Evolutionary conservation across 2,797 vertebrate genomes (phyloP).

Genomic region (Enteromius mattozi): DNA sequence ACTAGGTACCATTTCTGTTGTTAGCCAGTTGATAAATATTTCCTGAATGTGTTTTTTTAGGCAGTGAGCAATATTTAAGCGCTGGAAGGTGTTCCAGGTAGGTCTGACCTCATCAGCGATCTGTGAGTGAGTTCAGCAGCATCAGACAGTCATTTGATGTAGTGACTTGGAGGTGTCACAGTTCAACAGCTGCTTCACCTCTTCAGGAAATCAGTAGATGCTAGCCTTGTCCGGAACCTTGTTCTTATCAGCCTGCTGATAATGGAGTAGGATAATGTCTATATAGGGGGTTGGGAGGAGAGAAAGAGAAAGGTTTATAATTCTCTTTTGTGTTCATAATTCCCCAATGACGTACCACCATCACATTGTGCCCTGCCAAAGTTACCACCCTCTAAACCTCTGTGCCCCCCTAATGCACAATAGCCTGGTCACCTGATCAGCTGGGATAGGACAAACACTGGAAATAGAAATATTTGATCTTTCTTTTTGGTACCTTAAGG

Average conservation of each 20-base stretch:
- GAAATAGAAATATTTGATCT: conserved; percentile 47
- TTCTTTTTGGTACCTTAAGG: background rate
- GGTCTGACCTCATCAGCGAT: conserved; percentile 32
- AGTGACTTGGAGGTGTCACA: conserved; percentile 27
- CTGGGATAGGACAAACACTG: conserved; percentile 37
- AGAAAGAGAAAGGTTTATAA: background rate
- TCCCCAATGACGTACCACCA: conserved; percentile 3
- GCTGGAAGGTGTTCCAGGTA: conserved; percentile 31
- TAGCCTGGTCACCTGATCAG: conserved; percentile 33
- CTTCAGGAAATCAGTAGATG: conserved; percentile 50
- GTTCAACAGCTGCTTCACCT: conserved; percentile 53
- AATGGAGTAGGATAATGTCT: background rate
- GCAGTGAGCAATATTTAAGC: conserved; percentile 35
- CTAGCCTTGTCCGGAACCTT: conserved; percentile 36
- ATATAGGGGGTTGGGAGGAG: background rate
- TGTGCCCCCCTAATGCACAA: conserved; percentile 21
- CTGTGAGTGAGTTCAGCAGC: conserved; percentile 23
- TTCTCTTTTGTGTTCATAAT: conserved; percentile 15
- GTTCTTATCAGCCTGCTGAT: conserved; percentile 28
- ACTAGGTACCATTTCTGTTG: conserved; percentile 35
- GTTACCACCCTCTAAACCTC: conserved; percentile 32
- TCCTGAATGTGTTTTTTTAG: conserved; percentile 55
- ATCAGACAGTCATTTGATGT: conserved; percentile 45
- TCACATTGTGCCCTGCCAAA: conserved; percentile 17
- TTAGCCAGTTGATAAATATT: conserved; percentile 41